phyloP scores from a whole-genome alignment of 2,797 vertebrate species.

The Acanthurus leucopareius region DNA sequence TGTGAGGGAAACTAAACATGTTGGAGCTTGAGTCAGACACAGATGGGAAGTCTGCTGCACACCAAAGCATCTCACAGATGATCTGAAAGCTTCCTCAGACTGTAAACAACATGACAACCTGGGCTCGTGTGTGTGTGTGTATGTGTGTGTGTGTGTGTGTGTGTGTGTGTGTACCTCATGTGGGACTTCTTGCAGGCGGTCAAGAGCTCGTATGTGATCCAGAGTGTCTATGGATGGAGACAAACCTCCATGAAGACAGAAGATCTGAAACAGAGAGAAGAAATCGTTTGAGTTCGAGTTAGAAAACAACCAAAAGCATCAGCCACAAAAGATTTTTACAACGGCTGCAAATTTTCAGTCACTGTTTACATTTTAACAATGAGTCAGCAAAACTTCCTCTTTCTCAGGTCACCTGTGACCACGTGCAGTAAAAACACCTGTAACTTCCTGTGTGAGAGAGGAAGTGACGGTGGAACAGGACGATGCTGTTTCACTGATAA shows the following conservation, averaged over 20 bases:
- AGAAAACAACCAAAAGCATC: background rate
- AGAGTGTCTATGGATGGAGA: slow-evolving; percentile 98
- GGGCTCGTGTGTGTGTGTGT: no score
- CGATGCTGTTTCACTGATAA: background rate
- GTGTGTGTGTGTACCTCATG: slow-evolving; percentile 88
- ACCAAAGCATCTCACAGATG: no score
- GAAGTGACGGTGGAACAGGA: background rate
- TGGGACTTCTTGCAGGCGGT: slow-evolving; percentile 96
- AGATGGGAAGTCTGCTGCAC: no score
- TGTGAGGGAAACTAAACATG: no score
- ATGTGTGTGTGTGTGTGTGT: background rate
- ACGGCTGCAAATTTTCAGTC: no score
- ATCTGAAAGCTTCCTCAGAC: background rate
- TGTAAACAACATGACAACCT: background rate
- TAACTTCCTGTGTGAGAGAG: background rate
- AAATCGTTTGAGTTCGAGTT: no score
- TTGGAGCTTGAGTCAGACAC: no score
- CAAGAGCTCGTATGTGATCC: slow-evolving; percentile 97
- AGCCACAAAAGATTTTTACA: no score
- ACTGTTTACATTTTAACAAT: no score
- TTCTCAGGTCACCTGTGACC: no score
- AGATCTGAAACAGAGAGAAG: slow-evolving; percentile 84
- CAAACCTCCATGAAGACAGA: slow-evolving; percentile 96
- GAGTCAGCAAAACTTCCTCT: no score
- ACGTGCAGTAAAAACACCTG: no score